Evolutionary conservation across 2,113 vertebrate genomes (phyloP).

Genomic region (Limanda limanda): DNA sequence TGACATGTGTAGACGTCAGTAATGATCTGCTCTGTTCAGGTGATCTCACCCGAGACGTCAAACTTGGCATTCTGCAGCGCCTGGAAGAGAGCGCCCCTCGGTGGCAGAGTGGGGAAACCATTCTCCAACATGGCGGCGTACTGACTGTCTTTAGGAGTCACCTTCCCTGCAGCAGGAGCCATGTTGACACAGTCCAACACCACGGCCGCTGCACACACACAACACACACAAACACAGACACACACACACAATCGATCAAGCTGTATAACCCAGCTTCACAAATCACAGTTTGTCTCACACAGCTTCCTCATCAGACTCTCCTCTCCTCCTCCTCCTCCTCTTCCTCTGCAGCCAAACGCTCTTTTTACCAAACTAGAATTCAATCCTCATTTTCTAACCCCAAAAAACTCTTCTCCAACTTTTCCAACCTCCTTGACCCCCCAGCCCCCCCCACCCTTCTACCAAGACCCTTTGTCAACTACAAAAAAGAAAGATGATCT

Average conservation of each 20-base stretch:
- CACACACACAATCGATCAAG: neutral
- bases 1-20: no score
- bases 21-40: neutral
- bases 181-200: constrained; percentile 94
- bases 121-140: constrained; percentile 81
- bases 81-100: constrained; percentile 81
- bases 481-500: no score
- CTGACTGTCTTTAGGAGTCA: constrained; percentile 86
- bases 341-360: no score
- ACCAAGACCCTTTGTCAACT: no score
- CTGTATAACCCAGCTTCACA: neutral
- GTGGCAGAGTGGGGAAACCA: constrained; percentile 86
- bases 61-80: constrained; percentile 89
- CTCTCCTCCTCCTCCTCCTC: no score
- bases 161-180: constrained; percentile 89
- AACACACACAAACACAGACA: neutral
- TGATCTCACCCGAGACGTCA: constrained; percentile 86
- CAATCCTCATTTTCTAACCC: no score
- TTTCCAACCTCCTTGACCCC: no score
- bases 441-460: no score
- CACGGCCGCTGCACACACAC: constrained; percentile 83
- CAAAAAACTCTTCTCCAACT: no score
- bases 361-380: no score
- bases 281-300: no score
- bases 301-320: no score